These are phyloP conservation scores for Pelecanoides urinatrix DNA, from an alignment of 2,113 vertebrate genomes.

Conservation along the genomic window DNA sequence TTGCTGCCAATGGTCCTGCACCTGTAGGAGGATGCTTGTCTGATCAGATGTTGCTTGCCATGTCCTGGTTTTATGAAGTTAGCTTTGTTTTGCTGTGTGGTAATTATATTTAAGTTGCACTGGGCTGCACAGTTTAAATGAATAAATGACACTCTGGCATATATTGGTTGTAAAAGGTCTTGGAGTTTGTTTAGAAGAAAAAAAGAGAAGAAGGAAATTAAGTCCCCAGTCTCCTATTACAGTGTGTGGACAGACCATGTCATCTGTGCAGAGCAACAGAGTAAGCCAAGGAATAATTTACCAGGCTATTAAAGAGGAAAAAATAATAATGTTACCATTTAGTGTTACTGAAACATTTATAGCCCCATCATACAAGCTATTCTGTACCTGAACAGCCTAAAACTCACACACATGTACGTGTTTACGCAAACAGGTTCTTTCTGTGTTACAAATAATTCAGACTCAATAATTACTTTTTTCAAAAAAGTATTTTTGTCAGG, in stretches of 20 bases:
- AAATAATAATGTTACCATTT: not conserved
- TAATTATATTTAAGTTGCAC: not conserved
- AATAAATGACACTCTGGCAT: not conserved
- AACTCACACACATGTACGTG: not conserved
- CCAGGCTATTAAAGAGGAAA: not conserved
- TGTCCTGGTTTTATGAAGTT: not conserved
- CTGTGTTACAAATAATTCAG: not conserved
- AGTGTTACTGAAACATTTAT: not conserved
- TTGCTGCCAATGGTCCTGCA: not conserved
- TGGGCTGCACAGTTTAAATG: not conserved
- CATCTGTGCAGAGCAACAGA: not conserved
- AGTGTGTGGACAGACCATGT: not conserved
- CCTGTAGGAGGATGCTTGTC: not conserved
- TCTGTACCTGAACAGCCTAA: not conserved
- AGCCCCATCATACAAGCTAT: not conserved
- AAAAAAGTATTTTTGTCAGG: not conserved
- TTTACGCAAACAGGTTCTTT: not conserved
- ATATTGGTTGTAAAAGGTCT: not conserved
- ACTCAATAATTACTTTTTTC: not conserved
- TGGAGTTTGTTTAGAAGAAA: not conserved
- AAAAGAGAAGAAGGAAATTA: not conserved
- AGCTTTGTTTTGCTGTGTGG: not conserved
- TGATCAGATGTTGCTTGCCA: not conserved
- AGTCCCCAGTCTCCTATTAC: not conserved
- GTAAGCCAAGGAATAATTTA: not conserved